These are phyloP conservation scores for Rhadina sibilatrix DNA, from an alignment of 2,113 vertebrate genomes.

Conservation along the genomic window DNA sequence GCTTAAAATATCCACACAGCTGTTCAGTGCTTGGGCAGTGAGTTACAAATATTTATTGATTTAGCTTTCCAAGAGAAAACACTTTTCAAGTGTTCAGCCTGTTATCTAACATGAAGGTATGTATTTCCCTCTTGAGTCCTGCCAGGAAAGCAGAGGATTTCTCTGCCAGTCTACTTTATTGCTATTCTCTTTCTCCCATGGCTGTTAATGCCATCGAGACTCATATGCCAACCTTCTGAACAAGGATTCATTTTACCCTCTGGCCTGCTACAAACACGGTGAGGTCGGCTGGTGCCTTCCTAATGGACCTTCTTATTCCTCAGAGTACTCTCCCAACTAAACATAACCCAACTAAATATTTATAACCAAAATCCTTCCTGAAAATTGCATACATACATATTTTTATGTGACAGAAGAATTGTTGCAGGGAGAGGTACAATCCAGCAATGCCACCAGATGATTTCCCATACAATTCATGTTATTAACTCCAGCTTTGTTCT, in stretches of 20 bases:
- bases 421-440: background rate
- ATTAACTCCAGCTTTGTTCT: background rate
- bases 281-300: background rate
- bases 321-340: background rate
- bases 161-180: background rate
- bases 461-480: background rate
- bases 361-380: background rate
- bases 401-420: background rate
- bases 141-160: background rate
- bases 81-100: background rate
- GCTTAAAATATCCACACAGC: background rate
- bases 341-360: background rate
- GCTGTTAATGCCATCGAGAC: background rate
- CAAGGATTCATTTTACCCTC: background rate
- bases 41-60: constrained; percentile 20
- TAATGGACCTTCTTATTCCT: background rate
- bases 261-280: fast-evolving
- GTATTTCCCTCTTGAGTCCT: background rate
- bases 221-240: background rate
- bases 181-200: background rate
- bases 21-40: background rate
- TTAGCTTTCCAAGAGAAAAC: background rate
- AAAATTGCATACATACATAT: background rate
- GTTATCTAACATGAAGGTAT: background rate
- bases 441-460: background rate